Base-by-base conservation (phyloP, 1,140 invertebrate species). In the Whitmania pigra region DNA sequence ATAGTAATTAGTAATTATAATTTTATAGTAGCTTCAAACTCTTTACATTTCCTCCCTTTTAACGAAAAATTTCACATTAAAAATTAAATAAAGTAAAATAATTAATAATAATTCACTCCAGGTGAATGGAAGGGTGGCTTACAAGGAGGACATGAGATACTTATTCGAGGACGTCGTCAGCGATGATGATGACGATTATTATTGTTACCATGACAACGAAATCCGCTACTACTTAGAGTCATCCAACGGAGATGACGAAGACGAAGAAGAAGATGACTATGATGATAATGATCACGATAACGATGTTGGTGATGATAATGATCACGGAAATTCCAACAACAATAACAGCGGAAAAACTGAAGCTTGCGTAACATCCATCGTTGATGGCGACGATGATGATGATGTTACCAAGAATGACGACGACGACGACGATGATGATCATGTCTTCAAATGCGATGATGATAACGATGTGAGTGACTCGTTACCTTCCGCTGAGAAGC, bases 211-310 rank as follows among this genome's bases (percentile, higher is more conserved):
- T 63, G 57, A 31, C 29, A 11, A 49, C 43, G 43, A 49, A 11
- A 17, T 49, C 5, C 43, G 43, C 43, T 49, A 49, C 43, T 49
- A 49, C 43, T 17, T 49, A 0, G 43, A 49, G 43, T 49, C 43
- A 15, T 49, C 43, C 43, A 49, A 63, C 57, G 57, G 29, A 63
- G 57, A 63, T 63, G 57, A 63, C 29, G 57, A 63, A 15, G 57
- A 63, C 2, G 57, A 63, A 63, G 57, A 63, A 11, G 57, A 63
- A 15, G 57, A 63, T n/a, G 57, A 63, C 11, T 4, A 63, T 13
- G 57, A 63, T 31, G 15, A 63, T 17, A 18, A n/a, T 63, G 4
- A 4, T 63, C 6, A 63, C 22, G 11, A 63, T 17, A 27, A 60
- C 17, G 57, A n/a, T 63, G 29, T 13, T 31, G 57, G 11, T 25